Evolutionary conservation across 2,888 invertebrate species (phyloP).

Genomic region (Leptinotarsa peninsularis): DNA sequence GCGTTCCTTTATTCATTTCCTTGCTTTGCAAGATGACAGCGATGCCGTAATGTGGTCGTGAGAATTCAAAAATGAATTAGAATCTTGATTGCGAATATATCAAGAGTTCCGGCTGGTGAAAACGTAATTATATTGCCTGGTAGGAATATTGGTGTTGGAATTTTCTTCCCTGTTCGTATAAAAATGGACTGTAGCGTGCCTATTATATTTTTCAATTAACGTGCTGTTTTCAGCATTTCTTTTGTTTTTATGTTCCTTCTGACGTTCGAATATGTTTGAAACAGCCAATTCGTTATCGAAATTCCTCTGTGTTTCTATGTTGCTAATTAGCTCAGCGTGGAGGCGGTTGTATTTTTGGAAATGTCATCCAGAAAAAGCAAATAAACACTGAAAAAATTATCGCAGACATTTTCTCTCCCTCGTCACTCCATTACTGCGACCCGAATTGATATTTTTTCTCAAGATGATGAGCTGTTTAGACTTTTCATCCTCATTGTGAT

Average conservation of each 20-base stretch:
- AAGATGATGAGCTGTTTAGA: too few relatives aligned
- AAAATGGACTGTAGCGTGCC: neutral
- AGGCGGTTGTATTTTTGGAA: neutral
- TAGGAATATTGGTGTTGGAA: constrained; percentile 16
- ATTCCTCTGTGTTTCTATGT: neutral
- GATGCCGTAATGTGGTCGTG: constrained; percentile 5
- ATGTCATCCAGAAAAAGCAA: neutral
- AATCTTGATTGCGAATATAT: constrained; percentile 29
- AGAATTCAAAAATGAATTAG: constrained; percentile 24
- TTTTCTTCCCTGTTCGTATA: neutral
- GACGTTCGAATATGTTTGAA: constrained; percentile 5
- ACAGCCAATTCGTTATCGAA: constrained; percentile 15
- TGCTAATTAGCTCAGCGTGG: neutral
- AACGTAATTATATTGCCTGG: constrained; percentile 24
- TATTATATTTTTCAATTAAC: constrained; percentile 23
- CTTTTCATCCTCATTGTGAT: too few relatives aligned
- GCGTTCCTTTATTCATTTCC: constrained; percentile 4
- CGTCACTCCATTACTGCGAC: neutral
- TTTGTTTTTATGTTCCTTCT: constrained; percentile 7
- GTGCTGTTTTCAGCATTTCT: constrained; percentile 14
- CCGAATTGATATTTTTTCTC: too few relatives aligned
- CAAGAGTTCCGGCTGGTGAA: constrained; percentile 8
- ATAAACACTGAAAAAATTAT: neutral
- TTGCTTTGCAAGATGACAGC: constrained; percentile 13
- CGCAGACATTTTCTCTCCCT: neutral